A percentile compares a stretch with the other conserved stretches of the same genome.
phyloP scores from a whole-genome alignment of 2,113 vertebrate species.

The Menidia beryllina region DNA sequence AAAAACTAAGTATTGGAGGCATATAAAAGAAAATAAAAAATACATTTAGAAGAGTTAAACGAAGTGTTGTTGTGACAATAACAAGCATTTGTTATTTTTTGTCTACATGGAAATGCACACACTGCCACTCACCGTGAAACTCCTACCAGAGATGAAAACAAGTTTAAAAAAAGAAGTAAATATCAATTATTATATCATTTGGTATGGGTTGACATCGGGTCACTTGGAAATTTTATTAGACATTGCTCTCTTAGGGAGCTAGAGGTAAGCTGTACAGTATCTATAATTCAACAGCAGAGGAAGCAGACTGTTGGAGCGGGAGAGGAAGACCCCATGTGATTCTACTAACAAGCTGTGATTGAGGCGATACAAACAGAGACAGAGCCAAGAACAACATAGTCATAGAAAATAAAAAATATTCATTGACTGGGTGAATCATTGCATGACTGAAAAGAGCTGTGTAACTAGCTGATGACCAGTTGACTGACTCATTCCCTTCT shows the following conservation, averaged over 20 bases:
- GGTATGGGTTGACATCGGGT: slow-evolving; percentile 1
- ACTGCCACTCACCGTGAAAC: background rate
- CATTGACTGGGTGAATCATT: slow-evolving; percentile 18
- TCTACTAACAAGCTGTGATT: slow-evolving; percentile 55
- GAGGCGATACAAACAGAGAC: slow-evolving; percentile 32
- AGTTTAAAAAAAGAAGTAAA: background rate
- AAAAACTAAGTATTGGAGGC: too few species aligned
- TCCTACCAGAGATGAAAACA: background rate
- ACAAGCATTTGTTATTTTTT: slow-evolving; percentile 12
- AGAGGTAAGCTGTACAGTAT: slow-evolving; percentile 60
- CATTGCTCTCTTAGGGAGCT: slow-evolving; percentile 42
- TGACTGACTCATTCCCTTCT: slow-evolving; percentile 1
- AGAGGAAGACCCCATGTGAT: slow-evolving; percentile 35
- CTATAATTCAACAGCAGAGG: slow-evolving; percentile 75
- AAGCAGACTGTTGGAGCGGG: slow-evolving; percentile 30
- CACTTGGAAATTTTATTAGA: slow-evolving; percentile 23
- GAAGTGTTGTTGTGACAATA: background rate
- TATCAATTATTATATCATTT: slow-evolving; percentile 8
- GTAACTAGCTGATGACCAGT: slow-evolving; percentile 22
- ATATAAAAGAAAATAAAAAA: too few species aligned
- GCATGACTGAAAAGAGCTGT: slow-evolving; percentile 16
- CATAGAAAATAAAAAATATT: background rate
- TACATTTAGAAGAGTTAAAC: too few species aligned
- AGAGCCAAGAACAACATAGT: slow-evolving; percentile 10
- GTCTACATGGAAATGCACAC: too few species aligned